phyloP scores from a whole-genome alignment of 2,888 invertebrate species.

The Drosophila sordidula region DNA sequence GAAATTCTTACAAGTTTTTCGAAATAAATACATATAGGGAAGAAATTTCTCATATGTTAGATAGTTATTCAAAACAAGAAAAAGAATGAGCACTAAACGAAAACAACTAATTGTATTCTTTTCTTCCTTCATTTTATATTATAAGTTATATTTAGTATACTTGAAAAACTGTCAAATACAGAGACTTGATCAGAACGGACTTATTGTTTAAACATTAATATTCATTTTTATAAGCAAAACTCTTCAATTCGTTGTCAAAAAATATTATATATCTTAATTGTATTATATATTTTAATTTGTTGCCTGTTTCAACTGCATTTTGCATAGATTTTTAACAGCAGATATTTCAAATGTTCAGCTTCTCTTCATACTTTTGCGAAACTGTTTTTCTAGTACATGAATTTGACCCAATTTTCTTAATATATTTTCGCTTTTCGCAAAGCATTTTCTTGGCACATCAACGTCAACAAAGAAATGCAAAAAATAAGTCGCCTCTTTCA shows the following conservation, averaged over 20 bases:
- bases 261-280: too few species aligned
- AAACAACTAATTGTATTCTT: too few species aligned
- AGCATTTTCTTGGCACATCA: conserved; percentile 49
- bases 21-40: not conserved
- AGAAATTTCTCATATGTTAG: not conserved
- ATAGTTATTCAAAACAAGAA: too few species aligned
- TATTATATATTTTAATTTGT: not conserved
- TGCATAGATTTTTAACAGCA: not conserved
- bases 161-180: too few species aligned
- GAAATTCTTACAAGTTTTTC: not conserved
- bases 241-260: too few species aligned
- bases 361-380: conserved; percentile 10
- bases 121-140: too few species aligned
- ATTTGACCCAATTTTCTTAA: conserved; percentile 72
- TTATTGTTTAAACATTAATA: too few species aligned
- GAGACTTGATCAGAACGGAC: too few species aligned
- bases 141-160: too few species aligned
- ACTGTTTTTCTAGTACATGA: conserved; percentile 44
- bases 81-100: too few species aligned
- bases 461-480: conserved; percentile 76
- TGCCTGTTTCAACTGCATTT: not conserved
- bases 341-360: conserved; percentile 1
- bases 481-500: conserved; percentile 44
- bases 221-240: too few species aligned
- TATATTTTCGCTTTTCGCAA: conserved; percentile 44